Percentiles rank a stretch among this genome's conserved stretches.
Evolutionary conservation across 2,797 vertebrate species (phyloP).

Genomic region (Pitangus sulphuratus): DNA sequence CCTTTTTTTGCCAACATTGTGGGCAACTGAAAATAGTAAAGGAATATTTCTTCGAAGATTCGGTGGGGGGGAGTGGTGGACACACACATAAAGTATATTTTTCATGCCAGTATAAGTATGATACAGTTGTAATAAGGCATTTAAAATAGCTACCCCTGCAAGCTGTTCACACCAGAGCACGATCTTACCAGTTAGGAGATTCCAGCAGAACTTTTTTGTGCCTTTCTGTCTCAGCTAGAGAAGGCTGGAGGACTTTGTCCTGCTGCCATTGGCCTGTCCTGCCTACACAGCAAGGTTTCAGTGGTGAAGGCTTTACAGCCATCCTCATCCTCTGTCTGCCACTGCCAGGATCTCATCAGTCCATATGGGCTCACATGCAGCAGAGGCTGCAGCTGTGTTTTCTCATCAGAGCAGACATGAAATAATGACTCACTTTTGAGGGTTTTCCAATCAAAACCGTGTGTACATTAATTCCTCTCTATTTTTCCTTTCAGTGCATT

Average conservation of each 20-base stretch:
- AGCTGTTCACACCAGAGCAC: background rate
- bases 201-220: background rate
- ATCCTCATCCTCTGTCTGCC: background rate
- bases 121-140: background rate
- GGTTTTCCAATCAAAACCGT: background rate
- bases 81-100: background rate
- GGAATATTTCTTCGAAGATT: background rate
- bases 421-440: background rate
- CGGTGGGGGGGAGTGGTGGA: fast-evolving
- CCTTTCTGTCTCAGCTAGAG: background rate
- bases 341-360: background rate
- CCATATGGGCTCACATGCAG: background rate
- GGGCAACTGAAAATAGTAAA: background rate
- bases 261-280: background rate
- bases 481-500: slow-evolving; percentile 46
- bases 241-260: background rate
- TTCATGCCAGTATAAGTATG: background rate
- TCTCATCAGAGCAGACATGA: background rate
- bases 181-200: background rate
- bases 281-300: background rate
- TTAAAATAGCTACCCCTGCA: background rate
- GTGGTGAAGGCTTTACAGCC: background rate
- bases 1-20: background rate
- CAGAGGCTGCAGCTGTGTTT: background rate
- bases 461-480: background rate